A percentile compares a stretch with the other conserved stretches of the same genome.
Evolutionary conservation across 1,140 invertebrate genomes (phyloP).

Genomic region (Formica selysi): DNA sequence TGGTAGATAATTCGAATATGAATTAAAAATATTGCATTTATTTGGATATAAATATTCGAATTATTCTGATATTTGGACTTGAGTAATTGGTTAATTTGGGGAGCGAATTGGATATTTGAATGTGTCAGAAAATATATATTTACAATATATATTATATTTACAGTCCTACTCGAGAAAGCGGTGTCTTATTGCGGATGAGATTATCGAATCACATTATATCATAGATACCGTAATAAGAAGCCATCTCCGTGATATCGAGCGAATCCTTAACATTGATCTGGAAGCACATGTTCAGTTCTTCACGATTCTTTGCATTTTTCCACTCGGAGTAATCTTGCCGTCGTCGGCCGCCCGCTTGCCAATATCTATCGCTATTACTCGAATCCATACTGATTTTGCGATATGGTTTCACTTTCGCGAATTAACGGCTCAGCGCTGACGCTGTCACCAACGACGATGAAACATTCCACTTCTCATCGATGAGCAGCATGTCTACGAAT

Average conservation of each 20-base stretch:
- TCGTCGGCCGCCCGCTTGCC: background rate
- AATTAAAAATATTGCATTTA: too few relatives aligned
- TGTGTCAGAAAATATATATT: too few relatives aligned
- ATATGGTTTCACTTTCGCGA: background rate
- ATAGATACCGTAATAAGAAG: constrained; percentile 18
- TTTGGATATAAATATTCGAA: too few relatives aligned
- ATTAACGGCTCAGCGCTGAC: background rate
- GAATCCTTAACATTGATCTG: background rate
- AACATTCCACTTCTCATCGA: background rate
- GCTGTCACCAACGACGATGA: too few relatives aligned
- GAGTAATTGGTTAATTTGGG: too few relatives aligned
- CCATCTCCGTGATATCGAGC: background rate
- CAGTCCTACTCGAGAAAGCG: too few relatives aligned
- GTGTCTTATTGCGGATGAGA: background rate
- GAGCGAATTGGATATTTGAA: too few relatives aligned
- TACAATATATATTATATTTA: background rate
- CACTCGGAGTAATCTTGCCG: background rate
- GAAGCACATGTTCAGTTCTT: background rate
- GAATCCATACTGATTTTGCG: background rate
- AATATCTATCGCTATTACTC: background rate
- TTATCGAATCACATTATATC: background rate
- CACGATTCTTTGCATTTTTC: background rate
- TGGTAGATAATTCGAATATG: too few relatives aligned
- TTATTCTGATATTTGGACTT: too few relatives aligned
- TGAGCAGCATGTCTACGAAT: background rate